A percentile compares a stretch with the other conserved stretches of the same genome.
These are phyloP conservation scores for Lasiurus cinereus DNA, from an alignment of 2,113 vertebrate species.

Conservation along the genomic window DNA sequence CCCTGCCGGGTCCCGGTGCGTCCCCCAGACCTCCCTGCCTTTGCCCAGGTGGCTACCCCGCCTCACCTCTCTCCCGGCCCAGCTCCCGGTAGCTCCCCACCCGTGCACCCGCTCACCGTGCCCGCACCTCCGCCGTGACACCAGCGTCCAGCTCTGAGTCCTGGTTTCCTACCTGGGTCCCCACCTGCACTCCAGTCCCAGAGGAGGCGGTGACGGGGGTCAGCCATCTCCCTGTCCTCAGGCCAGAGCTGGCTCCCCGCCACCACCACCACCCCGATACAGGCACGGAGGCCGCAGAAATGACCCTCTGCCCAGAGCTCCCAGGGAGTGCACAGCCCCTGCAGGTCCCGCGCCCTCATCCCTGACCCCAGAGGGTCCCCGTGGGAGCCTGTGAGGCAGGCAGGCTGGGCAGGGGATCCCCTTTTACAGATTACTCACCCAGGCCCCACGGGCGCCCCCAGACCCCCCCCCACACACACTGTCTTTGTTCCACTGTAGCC, in stretches of 20 bases:
- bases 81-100: accelerated
- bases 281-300: background rate
- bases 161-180: background rate
- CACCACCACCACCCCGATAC: background rate
- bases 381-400: background rate
- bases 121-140: accelerated
- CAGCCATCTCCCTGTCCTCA: background rate
- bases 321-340: accelerated
- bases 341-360: accelerated
- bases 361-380: accelerated
- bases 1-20: accelerated
- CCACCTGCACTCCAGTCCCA: background rate
- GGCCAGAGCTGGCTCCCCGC: too few species aligned
- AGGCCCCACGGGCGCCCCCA: background rate
- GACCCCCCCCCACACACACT: background rate
- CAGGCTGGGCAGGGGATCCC: background rate
- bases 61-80: accelerated
- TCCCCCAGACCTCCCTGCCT: accelerated
- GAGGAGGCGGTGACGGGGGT: background rate
- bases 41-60: accelerated
- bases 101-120: accelerated
- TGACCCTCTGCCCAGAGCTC: background rate
- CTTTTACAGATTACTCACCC: background rate
- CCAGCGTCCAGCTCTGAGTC: background rate
- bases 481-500: background rate